Evolutionary conservation across 2,888 invertebrate genomes (phyloP).

Genomic region (Drosophila infuscata): DNA sequence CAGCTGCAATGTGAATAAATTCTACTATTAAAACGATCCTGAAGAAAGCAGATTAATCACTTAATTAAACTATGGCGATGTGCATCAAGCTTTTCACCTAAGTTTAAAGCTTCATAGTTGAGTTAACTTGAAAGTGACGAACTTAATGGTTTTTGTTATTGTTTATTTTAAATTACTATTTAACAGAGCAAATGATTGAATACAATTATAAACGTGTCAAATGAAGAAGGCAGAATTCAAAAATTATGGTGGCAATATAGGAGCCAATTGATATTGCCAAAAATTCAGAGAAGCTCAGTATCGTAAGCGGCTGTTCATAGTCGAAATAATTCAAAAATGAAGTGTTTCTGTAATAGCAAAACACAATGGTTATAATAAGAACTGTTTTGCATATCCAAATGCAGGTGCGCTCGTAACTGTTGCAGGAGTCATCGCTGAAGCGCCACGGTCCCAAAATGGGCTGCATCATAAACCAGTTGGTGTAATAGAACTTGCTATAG

Average conservation of each 20-base stretch:
- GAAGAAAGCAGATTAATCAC: too few relatives aligned
- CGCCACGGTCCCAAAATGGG: slow-evolving; percentile 46
- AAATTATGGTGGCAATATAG: slow-evolving; percentile 8
- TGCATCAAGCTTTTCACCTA: too few relatives aligned
- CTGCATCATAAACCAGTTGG: slow-evolving; percentile 47
- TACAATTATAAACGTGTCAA: background rate
- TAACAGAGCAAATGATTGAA: background rate
- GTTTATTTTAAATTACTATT: background rate
- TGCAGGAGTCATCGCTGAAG: slow-evolving; percentile 20
- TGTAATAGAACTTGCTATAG: slow-evolving; percentile 15
- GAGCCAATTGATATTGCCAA: slow-evolving; percentile 2
- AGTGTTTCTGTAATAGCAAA: slow-evolving; percentile 14
- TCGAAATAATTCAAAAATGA: slow-evolving; percentile 7
- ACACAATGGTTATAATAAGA: slow-evolving; percentile 26
- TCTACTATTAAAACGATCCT: too few relatives aligned
- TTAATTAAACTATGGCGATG: too few relatives aligned
- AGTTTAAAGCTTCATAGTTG: too few relatives aligned
- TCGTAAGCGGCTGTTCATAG: background rate
- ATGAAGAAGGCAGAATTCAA: slow-evolving; percentile 7
- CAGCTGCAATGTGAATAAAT: too few relatives aligned
- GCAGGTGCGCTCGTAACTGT: slow-evolving; percentile 41
- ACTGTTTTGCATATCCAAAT: slow-evolving; percentile 38
- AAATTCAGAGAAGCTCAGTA: background rate
- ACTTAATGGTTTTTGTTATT: too few relatives aligned
- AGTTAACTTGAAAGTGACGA: too few relatives aligned